A percentile compares a stretch with the other conserved stretches of the same genome.
These are phyloP conservation scores for Tachina fera DNA, from an alignment of 2,888 invertebrate species.

Conservation along the genomic window DNA sequence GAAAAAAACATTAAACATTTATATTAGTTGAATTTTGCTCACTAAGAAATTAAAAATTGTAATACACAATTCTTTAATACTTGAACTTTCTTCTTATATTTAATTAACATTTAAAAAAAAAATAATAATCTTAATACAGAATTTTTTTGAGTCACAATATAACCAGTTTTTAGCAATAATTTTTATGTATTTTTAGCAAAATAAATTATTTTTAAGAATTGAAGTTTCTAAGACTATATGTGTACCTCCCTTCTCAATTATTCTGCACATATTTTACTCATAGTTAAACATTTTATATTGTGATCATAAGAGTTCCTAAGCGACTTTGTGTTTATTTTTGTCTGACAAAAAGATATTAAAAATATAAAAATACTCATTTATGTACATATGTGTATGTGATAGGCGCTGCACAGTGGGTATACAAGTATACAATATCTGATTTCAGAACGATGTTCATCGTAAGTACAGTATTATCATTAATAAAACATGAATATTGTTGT, in stretches of 20 bases:
- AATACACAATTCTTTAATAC: neutral
- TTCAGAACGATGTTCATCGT: too few species aligned
- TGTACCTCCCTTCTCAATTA: neutral
- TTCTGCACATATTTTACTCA: neutral
- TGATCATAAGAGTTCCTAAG: neutral
- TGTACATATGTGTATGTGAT: neutral
- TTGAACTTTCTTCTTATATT: conserved; percentile 23
- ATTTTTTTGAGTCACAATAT: neutral
- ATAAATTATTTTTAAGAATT: neutral
- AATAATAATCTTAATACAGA: neutral
- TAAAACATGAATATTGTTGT: too few species aligned
- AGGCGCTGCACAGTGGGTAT: neutral
- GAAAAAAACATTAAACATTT: too few species aligned
- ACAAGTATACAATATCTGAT: too few species aligned
- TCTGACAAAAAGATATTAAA: neutral
- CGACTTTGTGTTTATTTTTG: neutral
- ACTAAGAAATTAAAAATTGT: too few species aligned
- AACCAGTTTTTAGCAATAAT: neutral
- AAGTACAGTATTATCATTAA: too few species aligned
- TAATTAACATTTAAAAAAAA: neutral
- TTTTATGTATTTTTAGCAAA: neutral
- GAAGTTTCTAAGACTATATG: neutral
- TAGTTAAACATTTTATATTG: neutral
- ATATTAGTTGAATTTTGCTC: too few species aligned
- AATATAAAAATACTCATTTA: neutral